phyloP scores from a whole-genome alignment of 1,140 invertebrate genomes.

The Arctopsyche grandis region DNA sequence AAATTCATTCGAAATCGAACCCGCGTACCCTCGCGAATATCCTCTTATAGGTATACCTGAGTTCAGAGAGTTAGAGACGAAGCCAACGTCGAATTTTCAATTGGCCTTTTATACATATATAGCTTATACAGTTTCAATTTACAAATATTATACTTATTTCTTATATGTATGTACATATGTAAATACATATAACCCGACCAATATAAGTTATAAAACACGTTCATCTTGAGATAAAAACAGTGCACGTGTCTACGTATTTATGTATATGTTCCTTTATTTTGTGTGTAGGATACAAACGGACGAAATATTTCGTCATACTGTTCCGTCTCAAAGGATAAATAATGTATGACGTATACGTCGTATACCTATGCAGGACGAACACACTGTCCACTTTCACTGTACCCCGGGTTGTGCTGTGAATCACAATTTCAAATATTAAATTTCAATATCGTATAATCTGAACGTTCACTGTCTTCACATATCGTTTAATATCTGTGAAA shows the following conservation, averaged over 20 bases:
- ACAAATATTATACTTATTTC: background rate
- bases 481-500: background rate
- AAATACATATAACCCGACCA: background rate
- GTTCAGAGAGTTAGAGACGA: too few species aligned
- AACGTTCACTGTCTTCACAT: background rate
- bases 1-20: too few species aligned
- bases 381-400: conserved; percentile 1
- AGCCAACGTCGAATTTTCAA: too few species aligned
- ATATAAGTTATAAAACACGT: too few species aligned
- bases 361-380: background rate
- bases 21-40: too few species aligned
- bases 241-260: background rate
- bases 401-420: conserved; percentile 12
- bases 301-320: conserved; percentile 37
- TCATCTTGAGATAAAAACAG: background rate
- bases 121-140: background rate
- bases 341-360: conserved; percentile 44
- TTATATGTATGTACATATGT: background rate
- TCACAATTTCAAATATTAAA: conserved; percentile 47
- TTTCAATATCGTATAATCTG: conserved; percentile 26
- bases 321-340: conserved; percentile 42
- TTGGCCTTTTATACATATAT: background rate
- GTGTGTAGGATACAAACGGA: conserved; percentile 19
- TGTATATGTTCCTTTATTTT: background rate
- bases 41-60: too few species aligned